Evolutionary conservation across 2,888 invertebrate species (phyloP).

Genomic region (Leucophora obtusa): DNA sequence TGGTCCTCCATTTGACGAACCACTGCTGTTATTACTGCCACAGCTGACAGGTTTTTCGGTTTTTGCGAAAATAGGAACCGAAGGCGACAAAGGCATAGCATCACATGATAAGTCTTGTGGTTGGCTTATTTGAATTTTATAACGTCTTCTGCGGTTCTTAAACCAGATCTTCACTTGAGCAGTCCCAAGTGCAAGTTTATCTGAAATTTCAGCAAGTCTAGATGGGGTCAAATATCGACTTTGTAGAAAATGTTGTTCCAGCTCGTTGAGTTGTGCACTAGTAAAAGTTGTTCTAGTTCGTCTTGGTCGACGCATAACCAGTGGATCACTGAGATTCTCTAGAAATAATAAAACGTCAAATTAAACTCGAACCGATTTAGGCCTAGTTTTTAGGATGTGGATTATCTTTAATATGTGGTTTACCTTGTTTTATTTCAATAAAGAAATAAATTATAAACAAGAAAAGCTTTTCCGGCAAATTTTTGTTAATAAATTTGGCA

Average conservation of each 20-base stretch:
- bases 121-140: constrained; percentile 71
- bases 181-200: constrained; percentile 69
- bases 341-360: background rate
- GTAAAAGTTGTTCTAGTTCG: constrained; percentile 74
- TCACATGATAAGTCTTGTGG: constrained; percentile 69
- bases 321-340: constrained; percentile 70
- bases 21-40: constrained; percentile 33
- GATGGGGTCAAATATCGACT: constrained; percentile 71
- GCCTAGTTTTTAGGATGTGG: too few species aligned
- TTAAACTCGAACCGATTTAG: constrained; percentile 4
- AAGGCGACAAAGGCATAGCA: constrained; percentile 69
- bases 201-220: constrained; percentile 70
- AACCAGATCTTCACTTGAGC: constrained; percentile 74
- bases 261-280: constrained; percentile 70
- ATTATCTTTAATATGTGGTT: too few species aligned
- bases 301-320: constrained; percentile 72
- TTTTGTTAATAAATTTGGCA: too few species aligned
- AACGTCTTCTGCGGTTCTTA: constrained; percentile 73
- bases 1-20: constrained; percentile 49
- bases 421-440: too few species aligned
- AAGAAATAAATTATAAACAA: too few species aligned
- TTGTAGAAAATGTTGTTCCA: constrained; percentile 72
- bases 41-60: constrained; percentile 30
- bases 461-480: too few species aligned
- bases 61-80: constrained; percentile 47